Conservation (phyloP, 2,113 vertebrate genomes). For the Ciconia maguari region DNA sequence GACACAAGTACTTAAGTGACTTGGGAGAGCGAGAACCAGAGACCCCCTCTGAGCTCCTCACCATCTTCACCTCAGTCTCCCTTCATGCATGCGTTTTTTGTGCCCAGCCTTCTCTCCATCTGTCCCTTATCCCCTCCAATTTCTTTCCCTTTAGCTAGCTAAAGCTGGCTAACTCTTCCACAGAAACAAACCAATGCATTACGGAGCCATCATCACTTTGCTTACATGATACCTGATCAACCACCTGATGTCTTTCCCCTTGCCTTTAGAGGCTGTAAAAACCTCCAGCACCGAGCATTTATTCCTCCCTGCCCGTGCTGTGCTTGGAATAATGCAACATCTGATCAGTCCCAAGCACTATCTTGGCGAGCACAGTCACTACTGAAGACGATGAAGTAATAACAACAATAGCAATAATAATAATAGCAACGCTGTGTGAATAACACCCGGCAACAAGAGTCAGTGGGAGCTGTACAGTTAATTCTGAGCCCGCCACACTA, state of each 20-base stretch:
- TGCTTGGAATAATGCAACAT: background rate
- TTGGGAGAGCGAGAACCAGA: background rate
- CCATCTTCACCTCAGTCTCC: background rate
- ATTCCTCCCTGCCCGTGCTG: background rate
- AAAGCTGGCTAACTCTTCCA: background rate
- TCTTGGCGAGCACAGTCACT: background rate
- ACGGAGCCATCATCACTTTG: background rate
- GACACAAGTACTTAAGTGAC: background rate
- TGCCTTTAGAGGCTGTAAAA: background rate
- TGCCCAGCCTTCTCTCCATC: background rate
- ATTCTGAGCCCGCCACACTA: background rate
- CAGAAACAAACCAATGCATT: background rate
- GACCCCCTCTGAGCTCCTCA: background rate
- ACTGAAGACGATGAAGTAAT: background rate
- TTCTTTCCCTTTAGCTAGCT: background rate
- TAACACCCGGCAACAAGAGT: background rate
- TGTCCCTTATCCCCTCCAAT: background rate
- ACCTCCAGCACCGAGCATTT: background rate
- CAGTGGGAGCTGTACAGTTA: background rate
- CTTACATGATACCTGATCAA: rapidly evolving
- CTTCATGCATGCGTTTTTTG: rapidly evolving
- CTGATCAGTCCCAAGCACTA: background rate
- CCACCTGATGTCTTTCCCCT: background rate
- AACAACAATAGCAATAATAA: background rate
- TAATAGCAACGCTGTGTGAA: background rate